phyloP scores from a whole-genome alignment of 2,113 vertebrate genomes.

The Podarcis cretensis region DNA sequence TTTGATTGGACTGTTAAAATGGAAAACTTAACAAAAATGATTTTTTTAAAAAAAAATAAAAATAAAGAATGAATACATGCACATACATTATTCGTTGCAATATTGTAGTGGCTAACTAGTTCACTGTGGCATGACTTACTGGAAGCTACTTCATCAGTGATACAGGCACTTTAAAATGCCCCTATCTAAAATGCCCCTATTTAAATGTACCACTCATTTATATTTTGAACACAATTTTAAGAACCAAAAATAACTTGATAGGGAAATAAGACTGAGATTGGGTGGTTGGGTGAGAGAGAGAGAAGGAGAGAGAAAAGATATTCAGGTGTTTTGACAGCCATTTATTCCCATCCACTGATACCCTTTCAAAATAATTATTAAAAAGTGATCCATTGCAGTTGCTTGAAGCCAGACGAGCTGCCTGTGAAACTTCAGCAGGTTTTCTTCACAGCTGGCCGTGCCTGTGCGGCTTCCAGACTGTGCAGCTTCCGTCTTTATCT shows the following conservation, averaged over 20 bases:
- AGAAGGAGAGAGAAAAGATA: conserved; percentile 44
- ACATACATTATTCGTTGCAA: not conserved
- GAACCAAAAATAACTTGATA: conserved; percentile 58
- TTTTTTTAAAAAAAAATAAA: too few species aligned
- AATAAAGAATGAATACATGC: not conserved
- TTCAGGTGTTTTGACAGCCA: conserved; percentile 48
- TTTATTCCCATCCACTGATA: conserved; percentile 58
- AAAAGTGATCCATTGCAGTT: conserved; percentile 60
- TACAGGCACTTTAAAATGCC: not conserved
- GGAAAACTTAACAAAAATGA: too few species aligned
- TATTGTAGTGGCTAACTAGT: not conserved
- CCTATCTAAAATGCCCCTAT: too few species aligned
- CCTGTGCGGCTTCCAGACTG: conserved; percentile 78
- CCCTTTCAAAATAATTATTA: conserved; percentile 54
- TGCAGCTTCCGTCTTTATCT: conserved; percentile 84
- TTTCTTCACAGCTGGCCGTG: conserved; percentile 81
- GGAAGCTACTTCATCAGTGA: not conserved
- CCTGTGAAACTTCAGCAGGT: conserved; percentile 79
- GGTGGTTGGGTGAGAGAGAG: not conserved
- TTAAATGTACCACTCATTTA: not conserved
- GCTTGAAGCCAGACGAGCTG: conserved; percentile 74
- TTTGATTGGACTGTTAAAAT: too few species aligned
- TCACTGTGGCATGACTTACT: not conserved
- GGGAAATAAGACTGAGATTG: conserved; percentile 52
- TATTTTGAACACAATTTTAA: not conserved